phyloP scores from a whole-genome alignment of 2,888 invertebrate genomes.

The Drosophila anomelani region DNA sequence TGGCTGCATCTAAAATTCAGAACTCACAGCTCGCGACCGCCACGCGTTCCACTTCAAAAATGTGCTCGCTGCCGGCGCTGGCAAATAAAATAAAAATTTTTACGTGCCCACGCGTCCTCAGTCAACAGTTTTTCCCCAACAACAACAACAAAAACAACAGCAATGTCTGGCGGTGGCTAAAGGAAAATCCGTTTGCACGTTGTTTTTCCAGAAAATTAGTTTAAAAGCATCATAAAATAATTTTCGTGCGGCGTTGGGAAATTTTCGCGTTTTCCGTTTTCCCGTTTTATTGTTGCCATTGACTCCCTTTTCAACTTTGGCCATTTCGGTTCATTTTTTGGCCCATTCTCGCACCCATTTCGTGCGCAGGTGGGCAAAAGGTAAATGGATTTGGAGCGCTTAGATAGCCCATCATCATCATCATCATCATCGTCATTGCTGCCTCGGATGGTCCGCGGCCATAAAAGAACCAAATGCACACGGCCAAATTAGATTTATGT shows the following conservation, averaged over 20 bases:
- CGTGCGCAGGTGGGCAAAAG: slow-evolving; percentile 72
- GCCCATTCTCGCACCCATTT: slow-evolving; percentile 35
- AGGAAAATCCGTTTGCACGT: slow-evolving; percentile 54
- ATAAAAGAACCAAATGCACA: slow-evolving; percentile 60
- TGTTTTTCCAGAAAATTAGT: slow-evolving; percentile 76
- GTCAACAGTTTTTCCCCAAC: slow-evolving; percentile 49
- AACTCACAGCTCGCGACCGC: slow-evolving; percentile 43
- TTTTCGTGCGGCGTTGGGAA: slow-evolving; percentile 66
- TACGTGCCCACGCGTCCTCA: slow-evolving; percentile 68
- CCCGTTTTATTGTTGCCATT: slow-evolving; percentile 68
- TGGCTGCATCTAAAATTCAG: slow-evolving; percentile 49
- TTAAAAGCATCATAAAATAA: slow-evolving; percentile 80
- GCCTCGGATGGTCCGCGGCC: slow-evolving; percentile 31
- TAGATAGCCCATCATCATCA: slow-evolving; percentile 63
- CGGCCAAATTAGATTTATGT: slow-evolving; percentile 74
- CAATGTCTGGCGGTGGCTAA: slow-evolving; percentile 2
- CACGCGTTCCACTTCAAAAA: slow-evolving; percentile 42
- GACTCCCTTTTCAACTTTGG: slow-evolving; percentile 70
- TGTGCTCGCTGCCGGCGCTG: slow-evolving; percentile 35
- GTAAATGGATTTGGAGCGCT: slow-evolving; percentile 74
- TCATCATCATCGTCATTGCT: slow-evolving; percentile 44
- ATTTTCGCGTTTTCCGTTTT: slow-evolving; percentile 58
- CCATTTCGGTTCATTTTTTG: slow-evolving; percentile 37
- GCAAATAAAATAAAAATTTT: slow-evolving; percentile 60
- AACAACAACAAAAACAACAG: neutral